These are phyloP conservation scores for Equus przewalskii DNA, from an alignment of 2,113 vertebrate genomes.

Conservation along the genomic window DNA sequence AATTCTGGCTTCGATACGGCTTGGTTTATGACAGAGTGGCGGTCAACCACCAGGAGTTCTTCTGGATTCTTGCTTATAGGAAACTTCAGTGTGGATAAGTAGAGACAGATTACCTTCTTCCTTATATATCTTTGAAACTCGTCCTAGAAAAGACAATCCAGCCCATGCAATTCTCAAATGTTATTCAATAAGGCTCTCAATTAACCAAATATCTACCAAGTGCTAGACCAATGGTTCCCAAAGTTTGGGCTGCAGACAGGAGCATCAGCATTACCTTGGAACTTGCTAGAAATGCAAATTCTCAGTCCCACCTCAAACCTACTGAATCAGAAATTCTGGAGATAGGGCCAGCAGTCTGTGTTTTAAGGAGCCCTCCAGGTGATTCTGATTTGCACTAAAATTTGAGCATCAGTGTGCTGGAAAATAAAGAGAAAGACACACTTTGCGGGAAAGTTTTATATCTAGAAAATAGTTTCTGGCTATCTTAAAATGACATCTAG, in stretches of 20 bases:
- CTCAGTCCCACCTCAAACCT: neutral
- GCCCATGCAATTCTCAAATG: neutral
- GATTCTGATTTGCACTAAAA: neutral
- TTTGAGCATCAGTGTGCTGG: neutral
- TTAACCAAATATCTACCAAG: neutral
- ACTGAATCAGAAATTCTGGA: neutral
- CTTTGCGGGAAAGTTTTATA: neutral
- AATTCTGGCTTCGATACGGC: slow-evolving; percentile 83
- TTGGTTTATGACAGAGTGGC: slow-evolving; percentile 84
- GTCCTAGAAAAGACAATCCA: slow-evolving; percentile 80
- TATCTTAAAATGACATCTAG: neutral
- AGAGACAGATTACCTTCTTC: slow-evolving; percentile 84
- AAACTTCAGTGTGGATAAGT: slow-evolving; percentile 72
- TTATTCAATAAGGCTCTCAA: neutral
- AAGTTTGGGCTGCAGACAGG: neutral
- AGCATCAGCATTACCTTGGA: neutral
- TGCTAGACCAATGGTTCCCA: neutral
- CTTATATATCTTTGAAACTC: slow-evolving; percentile 83
- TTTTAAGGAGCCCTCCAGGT: neutral
- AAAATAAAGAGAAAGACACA: neutral
- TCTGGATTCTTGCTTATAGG: slow-evolving; percentile 46
- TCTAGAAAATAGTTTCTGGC: neutral
- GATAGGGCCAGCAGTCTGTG: neutral
- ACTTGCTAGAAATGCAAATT: neutral
- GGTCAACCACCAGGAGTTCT: slow-evolving; percentile 73